Percentiles rank a stretch among this genome's conserved stretches.
These are phyloP conservation scores for Chaetodon trifascialis DNA, from an alignment of 2,113 vertebrate species.

Conservation along the genomic window DNA sequence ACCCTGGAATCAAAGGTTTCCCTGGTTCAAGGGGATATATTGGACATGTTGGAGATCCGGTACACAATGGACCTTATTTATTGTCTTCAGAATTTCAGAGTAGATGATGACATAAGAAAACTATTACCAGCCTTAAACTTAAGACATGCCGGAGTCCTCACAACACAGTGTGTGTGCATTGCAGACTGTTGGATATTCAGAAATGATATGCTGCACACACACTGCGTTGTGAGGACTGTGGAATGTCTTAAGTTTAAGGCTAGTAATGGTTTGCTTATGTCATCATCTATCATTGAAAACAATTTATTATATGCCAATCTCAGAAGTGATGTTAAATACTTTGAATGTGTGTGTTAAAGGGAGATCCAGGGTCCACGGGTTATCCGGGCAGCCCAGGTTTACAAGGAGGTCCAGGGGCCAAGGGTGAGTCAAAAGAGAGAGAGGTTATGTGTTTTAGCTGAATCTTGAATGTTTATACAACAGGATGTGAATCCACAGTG, in stretches of 20 bases:
- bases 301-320: neutral
- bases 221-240: neutral
- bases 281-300: neutral
- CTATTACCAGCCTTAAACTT: neutral
- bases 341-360: conserved; percentile 46
- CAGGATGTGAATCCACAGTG: neutral
- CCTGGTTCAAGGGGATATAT: conserved; percentile 59
- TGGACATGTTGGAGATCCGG: conserved; percentile 61
- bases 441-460: neutral
- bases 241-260: neutral
- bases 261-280: neutral
- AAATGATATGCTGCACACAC: neutral
- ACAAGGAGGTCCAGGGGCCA: conserved; percentile 58
- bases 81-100: neutral
- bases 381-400: conserved; percentile 41
- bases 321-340: neutral
- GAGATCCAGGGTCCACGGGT: conserved; percentile 56
- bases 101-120: neutral
- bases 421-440: conserved; percentile 59
- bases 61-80: conserved; percentile 25
- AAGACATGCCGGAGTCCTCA: neutral
- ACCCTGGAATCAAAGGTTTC: conserved; percentile 64
- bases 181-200: too few species aligned
- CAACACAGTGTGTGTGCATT: neutral
- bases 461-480: neutral